These are phyloP conservation scores for Blastobasis lacticolella DNA, from an alignment of 2,888 invertebrate genomes.

Conservation along the genomic window DNA sequence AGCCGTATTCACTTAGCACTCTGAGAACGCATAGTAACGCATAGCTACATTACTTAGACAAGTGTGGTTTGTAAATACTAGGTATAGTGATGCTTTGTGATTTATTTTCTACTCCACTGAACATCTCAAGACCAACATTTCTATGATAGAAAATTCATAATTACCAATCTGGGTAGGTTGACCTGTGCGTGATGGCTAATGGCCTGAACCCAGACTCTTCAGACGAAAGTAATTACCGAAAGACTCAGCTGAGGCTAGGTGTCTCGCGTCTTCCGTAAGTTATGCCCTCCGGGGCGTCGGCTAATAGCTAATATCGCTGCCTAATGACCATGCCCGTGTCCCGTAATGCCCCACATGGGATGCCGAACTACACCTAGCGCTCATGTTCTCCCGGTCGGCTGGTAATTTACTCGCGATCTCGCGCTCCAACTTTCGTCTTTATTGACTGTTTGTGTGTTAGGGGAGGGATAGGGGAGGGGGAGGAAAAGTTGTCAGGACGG, in stretches of 20 bases:
- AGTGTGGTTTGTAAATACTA: too few relatives aligned
- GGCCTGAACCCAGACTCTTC: too few relatives aligned
- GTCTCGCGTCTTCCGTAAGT: slow-evolving; percentile 43
- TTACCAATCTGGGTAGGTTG: too few relatives aligned
- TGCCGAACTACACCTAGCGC: slow-evolving; percentile 31
- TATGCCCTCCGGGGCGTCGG: slow-evolving; percentile 54
- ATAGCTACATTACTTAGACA: too few relatives aligned
- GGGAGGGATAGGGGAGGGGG: not conserved
- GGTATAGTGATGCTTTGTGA: too few relatives aligned
- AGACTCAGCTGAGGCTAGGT: slow-evolving; percentile 42
- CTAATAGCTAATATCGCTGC: slow-evolving; percentile 72
- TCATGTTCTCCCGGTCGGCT: slow-evolving; percentile 29
- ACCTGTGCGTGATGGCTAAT: too few relatives aligned
- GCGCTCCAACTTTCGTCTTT: slow-evolving; percentile 18
- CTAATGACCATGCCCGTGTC: slow-evolving; percentile 71
- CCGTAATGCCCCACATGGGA: slow-evolving; percentile 64
- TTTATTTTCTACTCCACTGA: too few relatives aligned
- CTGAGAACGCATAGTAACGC: too few relatives aligned
- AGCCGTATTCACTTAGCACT: too few relatives aligned
- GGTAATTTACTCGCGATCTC: slow-evolving; percentile 36
- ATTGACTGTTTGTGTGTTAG: slow-evolving; percentile 11
- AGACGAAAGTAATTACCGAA: slow-evolving; percentile 26
- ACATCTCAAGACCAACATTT: too few relatives aligned
- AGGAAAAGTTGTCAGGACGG: not conserved
- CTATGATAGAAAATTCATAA: too few relatives aligned